phyloP scores from a whole-genome alignment of 2,797 vertebrate species.

The Falco concolor region DNA sequence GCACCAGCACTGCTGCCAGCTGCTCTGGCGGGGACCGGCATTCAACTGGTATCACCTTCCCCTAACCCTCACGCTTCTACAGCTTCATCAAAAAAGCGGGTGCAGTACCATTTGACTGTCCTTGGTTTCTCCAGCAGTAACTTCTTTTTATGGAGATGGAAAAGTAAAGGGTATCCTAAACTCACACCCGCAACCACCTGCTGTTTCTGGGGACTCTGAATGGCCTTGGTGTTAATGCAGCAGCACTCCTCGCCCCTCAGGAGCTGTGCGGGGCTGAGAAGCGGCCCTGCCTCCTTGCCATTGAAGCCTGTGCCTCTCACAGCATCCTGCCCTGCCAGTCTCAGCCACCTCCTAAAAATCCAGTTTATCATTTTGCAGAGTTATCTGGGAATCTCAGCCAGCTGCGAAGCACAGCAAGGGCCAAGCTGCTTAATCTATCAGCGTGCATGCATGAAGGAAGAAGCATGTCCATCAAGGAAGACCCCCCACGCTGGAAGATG shows the following conservation, averaged over 20 bases:
- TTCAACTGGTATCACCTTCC: not conserved
- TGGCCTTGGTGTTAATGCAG: not conserved
- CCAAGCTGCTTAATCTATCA: not conserved
- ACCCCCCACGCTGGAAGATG: not conserved
- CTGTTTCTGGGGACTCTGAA: not conserved
- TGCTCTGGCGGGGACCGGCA: too few species aligned
- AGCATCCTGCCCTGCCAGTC: not conserved
- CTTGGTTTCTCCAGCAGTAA: not conserved
- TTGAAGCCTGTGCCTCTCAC: too few species aligned
- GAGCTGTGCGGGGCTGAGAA: not conserved
- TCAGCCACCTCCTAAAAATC: not conserved
- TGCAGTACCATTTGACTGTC: not conserved
- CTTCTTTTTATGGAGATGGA: not conserved
- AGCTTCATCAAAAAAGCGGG: not conserved
- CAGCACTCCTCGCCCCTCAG: accelerated
- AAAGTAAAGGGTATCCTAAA: not conserved
- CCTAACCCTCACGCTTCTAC: not conserved
- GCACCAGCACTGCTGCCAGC: not conserved
- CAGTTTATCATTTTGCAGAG: not conserved
- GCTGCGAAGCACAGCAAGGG: not conserved
- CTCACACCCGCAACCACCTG: accelerated
- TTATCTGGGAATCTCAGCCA: not conserved
- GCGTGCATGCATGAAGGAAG: not conserved
- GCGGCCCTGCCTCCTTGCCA: accelerated
- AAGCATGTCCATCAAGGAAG: not conserved